These are phyloP conservation scores for Danaus chrysippus DNA, from an alignment of 2,888 invertebrate species.

Conservation along the genomic window DNA sequence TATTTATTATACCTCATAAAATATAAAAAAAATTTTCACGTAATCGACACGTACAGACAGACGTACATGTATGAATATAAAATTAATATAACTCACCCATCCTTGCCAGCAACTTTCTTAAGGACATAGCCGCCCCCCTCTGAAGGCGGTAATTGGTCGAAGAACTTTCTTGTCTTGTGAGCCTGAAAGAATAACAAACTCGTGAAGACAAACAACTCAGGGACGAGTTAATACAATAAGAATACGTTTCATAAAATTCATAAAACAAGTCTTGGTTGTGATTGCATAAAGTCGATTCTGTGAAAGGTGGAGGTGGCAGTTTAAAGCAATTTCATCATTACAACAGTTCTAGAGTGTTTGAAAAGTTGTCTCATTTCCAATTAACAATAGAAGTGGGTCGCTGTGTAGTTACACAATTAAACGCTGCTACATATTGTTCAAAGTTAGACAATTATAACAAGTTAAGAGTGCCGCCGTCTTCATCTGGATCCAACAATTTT, in stretches of 20 bases:
- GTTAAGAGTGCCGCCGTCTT: conserved; percentile 27
- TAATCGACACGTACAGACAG: too few species aligned
- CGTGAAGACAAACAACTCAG: too few species aligned
- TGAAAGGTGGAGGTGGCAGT: conserved; percentile 11
- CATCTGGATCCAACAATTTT: conserved; percentile 22
- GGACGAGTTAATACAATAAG: neutral
- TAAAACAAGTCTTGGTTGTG: neutral
- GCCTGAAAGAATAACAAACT: conserved; percentile 79
- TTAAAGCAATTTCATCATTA: conserved; percentile 14
- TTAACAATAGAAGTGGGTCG: conserved; percentile 27
- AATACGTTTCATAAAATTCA: neutral
- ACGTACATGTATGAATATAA: neutral
- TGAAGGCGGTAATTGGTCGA: conserved; percentile 91
- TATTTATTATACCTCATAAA: too few species aligned
- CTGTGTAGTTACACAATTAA: conserved; percentile 27
- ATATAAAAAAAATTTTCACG: too few species aligned
- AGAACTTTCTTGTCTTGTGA: conserved; percentile 98
- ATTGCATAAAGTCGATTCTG: conserved; percentile 8
- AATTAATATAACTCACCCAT: conserved; percentile 78
- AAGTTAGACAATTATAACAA: conserved; percentile 34
- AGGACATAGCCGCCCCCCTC: conserved; percentile 95
- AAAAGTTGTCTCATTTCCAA: conserved; percentile 29
- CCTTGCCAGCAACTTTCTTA: conserved; percentile 94
- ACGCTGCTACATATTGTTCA: conserved; percentile 30
- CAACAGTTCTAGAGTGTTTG: conserved; percentile 20